Percentiles rank a stretch among this genome's conserved stretches.
Conservation (phyloP, 2,888 invertebrate species). For the Platerodrilus igneus region DNA sequence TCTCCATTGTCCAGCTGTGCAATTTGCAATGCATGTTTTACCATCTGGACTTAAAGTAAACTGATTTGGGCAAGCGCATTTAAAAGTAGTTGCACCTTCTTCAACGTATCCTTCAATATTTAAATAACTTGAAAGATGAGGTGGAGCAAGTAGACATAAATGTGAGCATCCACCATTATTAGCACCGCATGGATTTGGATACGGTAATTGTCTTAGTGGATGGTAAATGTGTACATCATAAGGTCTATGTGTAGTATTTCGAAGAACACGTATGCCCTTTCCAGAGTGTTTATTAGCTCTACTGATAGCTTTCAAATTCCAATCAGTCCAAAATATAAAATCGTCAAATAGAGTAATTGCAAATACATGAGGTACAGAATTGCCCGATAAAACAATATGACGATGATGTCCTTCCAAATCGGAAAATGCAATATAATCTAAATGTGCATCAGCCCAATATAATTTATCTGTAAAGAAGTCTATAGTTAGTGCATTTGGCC, state of each 20-base stretch:
- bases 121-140: constrained; percentile 68
- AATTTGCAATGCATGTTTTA: constrained; percentile 90
- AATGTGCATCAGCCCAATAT: constrained; percentile 97
- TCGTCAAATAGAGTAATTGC: constrained; percentile 93
- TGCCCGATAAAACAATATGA: constrained; percentile 74
- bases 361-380: constrained; percentile 90
- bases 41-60: constrained; percentile 76
- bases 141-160: constrained; percentile 86
- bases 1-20: constrained; percentile 82
- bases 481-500: constrained; percentile 97
- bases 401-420: constrained; percentile 89
- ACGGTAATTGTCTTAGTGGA: constrained; percentile 78
- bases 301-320: constrained; percentile 92
- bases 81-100: constrained; percentile 72
- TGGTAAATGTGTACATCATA: constrained; percentile 93
- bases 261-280: constrained; percentile 63
- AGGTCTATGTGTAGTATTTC: constrained; percentile 92
- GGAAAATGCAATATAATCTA: constrained; percentile 94
- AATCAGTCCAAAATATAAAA: constrained; percentile 94
- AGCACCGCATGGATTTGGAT: constrained; percentile 82
- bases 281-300: constrained; percentile 90
- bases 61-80: constrained; percentile 94
- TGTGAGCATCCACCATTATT: constrained; percentile 97
- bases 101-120: constrained; percentile 75
- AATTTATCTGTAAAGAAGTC: constrained; percentile 94